phyloP scores from a whole-genome alignment of 2,888 invertebrate species.

The Callyntrura guangdongensis region DNA sequence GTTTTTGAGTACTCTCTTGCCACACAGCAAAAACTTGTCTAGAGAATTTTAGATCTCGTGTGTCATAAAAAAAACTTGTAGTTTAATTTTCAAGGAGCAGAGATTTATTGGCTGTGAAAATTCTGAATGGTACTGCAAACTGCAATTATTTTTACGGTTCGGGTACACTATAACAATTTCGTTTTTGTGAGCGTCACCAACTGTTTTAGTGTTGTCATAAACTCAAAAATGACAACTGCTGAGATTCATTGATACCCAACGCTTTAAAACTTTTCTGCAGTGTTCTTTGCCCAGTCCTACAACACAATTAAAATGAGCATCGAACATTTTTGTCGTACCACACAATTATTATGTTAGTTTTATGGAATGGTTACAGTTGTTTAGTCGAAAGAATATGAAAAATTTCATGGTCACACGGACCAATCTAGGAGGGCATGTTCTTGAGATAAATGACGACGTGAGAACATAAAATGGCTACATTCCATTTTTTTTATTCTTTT shows the following conservation, averaged over 20 bases:
- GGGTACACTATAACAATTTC: neutral
- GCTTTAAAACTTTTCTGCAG: too few relatives aligned
- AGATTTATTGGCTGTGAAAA: neutral
- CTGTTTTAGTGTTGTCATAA: neutral
- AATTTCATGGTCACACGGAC: neutral
- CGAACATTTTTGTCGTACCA: neutral
- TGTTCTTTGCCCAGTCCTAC: neutral
- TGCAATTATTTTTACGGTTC: neutral
- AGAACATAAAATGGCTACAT: neutral
- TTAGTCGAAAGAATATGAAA: neutral
- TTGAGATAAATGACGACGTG: too few relatives aligned
- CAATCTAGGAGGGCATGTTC: too few relatives aligned
- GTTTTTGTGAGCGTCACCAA: neutral
- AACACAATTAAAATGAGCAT: neutral
- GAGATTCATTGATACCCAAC: slow-evolving; percentile 2
- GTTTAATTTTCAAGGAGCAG: neutral
- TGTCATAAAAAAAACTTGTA: slow-evolving; percentile 20
- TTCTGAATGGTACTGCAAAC: neutral
- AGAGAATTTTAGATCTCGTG: neutral
- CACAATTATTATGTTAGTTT: neutral
- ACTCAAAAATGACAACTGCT: neutral
- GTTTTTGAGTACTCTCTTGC: too few relatives aligned
- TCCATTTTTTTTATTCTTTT: neutral
- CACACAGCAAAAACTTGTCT: slow-evolving; percentile 16
- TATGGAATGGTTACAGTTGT: neutral